Evolutionary conservation across 1,140 invertebrate genomes (phyloP).

Genomic region (Dreissena rostriformis): DNA sequence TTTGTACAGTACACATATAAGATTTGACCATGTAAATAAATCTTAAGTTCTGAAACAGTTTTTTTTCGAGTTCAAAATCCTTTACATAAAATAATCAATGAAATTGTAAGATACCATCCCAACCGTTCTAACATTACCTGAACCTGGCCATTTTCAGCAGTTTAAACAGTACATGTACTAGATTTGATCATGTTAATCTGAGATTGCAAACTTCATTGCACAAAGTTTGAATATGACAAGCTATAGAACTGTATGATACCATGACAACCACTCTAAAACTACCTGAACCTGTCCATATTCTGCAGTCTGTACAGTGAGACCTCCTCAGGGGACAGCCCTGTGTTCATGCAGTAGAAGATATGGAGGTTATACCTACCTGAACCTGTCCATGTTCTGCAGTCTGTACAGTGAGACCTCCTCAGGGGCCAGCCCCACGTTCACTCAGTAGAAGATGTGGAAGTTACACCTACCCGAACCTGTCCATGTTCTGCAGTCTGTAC

Average conservation of each 20-base stretch:
- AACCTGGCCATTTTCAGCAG: too few species aligned
- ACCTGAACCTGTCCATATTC: conserved; percentile 63
- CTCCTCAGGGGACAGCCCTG: conserved; percentile 70
- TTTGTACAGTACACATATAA: too few species aligned
- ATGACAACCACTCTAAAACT: background rate
- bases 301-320: conserved; percentile 56
- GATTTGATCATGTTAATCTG: too few species aligned
- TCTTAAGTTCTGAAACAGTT: too few species aligned
- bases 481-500: conserved; percentile 53
- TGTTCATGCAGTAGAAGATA: conserved; percentile 96
- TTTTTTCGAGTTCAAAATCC: too few species aligned
- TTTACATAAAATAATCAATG: too few species aligned
- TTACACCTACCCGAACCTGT: conserved; percentile 84
- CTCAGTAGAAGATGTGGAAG: conserved; percentile 98
- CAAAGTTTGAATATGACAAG: background rate
- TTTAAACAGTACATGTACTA: too few species aligned
- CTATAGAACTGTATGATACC: background rate
- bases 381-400: conserved; percentile 30
- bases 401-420: conserved; percentile 63
- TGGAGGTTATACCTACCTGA: conserved; percentile 95
- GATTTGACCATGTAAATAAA: too few species aligned
- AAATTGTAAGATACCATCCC: too few species aligned
- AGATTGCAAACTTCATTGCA: too few species aligned
- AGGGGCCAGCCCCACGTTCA: conserved; percentile 84
- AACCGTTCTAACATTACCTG: too few species aligned